Base-by-base conservation (phyloP, 2,113 vertebrate genomes). In the Myotis lucifugus region DNA sequence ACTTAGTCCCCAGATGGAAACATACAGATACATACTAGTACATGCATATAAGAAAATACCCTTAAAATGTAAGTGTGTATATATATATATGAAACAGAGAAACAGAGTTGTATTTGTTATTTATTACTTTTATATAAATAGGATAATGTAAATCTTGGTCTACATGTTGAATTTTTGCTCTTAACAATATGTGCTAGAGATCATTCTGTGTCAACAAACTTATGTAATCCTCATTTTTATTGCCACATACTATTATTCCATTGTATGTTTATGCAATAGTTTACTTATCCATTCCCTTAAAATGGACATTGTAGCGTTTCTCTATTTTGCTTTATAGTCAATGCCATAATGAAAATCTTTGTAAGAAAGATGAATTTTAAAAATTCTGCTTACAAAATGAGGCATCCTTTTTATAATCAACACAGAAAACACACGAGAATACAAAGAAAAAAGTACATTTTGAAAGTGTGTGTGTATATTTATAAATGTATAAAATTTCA, bases 281-380 rank as follows among this genome's bases (percentile, higher is more conserved):
- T 76, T 50, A 74, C 8, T 32, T 34, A 50, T 27, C 48, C 8
- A 78, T 84, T 82, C 40, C 52, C 10, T 59, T 83, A 66, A 66
- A 66, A 66, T 37, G n/a, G 82, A 40, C 59, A 77, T 37, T 94
- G 92, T 46, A 74, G 74, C 37, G 6, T 64, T 84, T 52, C 18
- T 79, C 18, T 34, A 50, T 94, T 96, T 91, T 70, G 59, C 69
- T 88, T 83, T 85, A 66, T 40, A 67, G 25, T 48, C 17, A 94
- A 88, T 48, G 25, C 15, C 69, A 77, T 85, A 59, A 52, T 37
- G 50, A 93, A 78, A 89, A 64, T 83, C 10, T 83, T 10, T 46
- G 52, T 86, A 32, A 29, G 42, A 64, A 95, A 77, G 88, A 79
- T 19, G 12, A 4, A 40, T 77, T 90, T 77, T n/a, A 13, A 64